Evolutionary conservation across 2,888 invertebrate species (phyloP), one percentile per base, ranked within the genome.

Genomic region (Sesia bembeciformis): DNA sequence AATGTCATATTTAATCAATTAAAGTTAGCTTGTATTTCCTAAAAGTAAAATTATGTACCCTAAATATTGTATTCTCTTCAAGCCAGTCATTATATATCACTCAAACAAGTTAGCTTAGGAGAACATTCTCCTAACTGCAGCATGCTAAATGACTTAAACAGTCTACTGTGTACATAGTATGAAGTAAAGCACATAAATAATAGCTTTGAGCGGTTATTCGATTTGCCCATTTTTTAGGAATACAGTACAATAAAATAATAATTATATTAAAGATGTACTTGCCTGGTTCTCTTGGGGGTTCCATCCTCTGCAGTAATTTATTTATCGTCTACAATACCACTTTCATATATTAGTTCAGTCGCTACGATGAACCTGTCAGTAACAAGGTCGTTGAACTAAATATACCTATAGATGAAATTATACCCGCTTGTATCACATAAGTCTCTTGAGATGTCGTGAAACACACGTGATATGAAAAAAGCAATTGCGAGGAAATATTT

Each of bases 331-430:
- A 75, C 69, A 71, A 65, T 66, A 81, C 75, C 81, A 86, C 86
- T 88, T 84, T 87, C 84, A 80, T 88, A 81, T 76, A 84, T 77
- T 73, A 81, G 73, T 82, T 81, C 76, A 79, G 82, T 81, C 74
- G 82, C 81, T 71, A 83, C 81, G 85, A 87, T 87, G 88, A 85
- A 87, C 89, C 89, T 89, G 89, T 88, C 89, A 89, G 87, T 78
- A 89, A 85, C 88, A 89, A 89, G 89, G 89, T 89, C 89, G 85
- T 81, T 89, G 89, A 89, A 89, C 89, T 88, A 88, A 87, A 89
- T 89, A 85, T 87, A 87, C 85, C 81, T 86, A 84, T 76, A 78
- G 72, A 72, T 78, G 74, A 75, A 76, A 76, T 72, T 76, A 74
- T 74, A 78, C 75, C 66, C 68, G 70, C 67, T 66, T 59, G 57